These are phyloP conservation scores for Hippopotamus amphibius DNA, from an alignment of 2,113 vertebrate genomes.

Conservation along the genomic window DNA sequence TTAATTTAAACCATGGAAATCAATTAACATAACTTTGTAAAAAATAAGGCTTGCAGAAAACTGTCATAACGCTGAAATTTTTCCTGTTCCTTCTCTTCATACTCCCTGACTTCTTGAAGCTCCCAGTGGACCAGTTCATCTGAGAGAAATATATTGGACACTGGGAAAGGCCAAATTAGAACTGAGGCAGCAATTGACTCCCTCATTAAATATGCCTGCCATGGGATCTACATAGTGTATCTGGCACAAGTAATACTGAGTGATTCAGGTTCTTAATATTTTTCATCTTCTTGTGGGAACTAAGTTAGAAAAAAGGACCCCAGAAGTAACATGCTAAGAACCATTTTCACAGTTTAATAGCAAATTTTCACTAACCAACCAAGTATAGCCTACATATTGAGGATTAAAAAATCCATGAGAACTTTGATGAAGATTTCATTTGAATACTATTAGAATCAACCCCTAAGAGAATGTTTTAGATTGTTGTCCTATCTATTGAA, in stretches of 20 bases:
- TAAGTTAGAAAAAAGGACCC: conserved; percentile 61
- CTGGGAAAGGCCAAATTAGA: conserved; percentile 51
- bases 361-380: conserved; percentile 61
- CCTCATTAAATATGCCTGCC: conserved; percentile 73
- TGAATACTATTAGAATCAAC: conserved; percentile 43
- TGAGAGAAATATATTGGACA: conserved; percentile 69
- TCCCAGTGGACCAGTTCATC: conserved; percentile 24
- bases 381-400: neutral
- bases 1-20: conserved; percentile 60
- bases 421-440: conserved; percentile 41
- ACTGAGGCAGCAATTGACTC: neutral
- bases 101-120: conserved; percentile 72
- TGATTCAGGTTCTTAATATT: conserved; percentile 78
- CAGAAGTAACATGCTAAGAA: conserved; percentile 70
- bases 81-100: conserved; percentile 56
- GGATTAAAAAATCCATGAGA: conserved; percentile 57
- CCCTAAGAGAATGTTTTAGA: neutral
- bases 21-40: conserved; percentile 60
- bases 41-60: conserved; percentile 67
- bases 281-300: conserved; percentile 81
- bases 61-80: conserved; percentile 62
- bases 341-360: conserved; percentile 74
- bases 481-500: neutral
- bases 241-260: conserved; percentile 70
- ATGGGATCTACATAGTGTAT: conserved; percentile 73